Percentiles rank a stretch among this genome's conserved stretches.
phyloP scores from a whole-genome alignment of 2,888 invertebrate species.

The Pristionchus arcanus region DNA sequence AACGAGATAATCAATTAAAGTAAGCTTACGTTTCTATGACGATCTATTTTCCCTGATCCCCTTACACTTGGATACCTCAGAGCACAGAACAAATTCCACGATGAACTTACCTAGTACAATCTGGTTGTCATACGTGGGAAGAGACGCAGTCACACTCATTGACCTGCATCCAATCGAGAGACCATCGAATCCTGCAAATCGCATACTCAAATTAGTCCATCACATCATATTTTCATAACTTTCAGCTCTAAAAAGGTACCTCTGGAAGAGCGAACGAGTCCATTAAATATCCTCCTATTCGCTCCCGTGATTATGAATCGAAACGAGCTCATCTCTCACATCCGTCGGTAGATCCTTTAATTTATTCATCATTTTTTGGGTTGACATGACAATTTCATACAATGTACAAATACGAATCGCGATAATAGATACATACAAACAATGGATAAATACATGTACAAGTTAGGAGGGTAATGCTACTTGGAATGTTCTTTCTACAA shows the following conservation, averaged over 20 bases:
- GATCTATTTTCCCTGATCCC: not conserved
- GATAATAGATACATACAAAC: not conserved
- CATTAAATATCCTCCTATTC: not conserved
- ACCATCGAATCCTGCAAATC: not conserved
- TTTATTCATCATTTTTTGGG: not conserved
- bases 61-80: not conserved
- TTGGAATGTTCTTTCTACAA: conserved; percentile 35
- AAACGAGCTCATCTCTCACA: conserved; percentile 15
- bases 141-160: not conserved
- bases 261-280: not conserved
- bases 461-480: not conserved
- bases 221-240: not conserved
- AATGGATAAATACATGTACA: not conserved
- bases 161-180: not conserved
- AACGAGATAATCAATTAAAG: too few species aligned
- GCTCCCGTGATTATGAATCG: conserved; percentile 6
- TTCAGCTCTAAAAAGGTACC: not conserved
- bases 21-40: too few species aligned
- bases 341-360: conserved; percentile 13
- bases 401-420: not conserved
- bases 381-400: not conserved
- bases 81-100: not conserved
- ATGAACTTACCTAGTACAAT: not conserved
- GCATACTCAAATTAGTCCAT: not conserved
- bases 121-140: not conserved